phyloP scores from a whole-genome alignment of 2,888 invertebrate species.

The Amphipyra tragopoginis region DNA sequence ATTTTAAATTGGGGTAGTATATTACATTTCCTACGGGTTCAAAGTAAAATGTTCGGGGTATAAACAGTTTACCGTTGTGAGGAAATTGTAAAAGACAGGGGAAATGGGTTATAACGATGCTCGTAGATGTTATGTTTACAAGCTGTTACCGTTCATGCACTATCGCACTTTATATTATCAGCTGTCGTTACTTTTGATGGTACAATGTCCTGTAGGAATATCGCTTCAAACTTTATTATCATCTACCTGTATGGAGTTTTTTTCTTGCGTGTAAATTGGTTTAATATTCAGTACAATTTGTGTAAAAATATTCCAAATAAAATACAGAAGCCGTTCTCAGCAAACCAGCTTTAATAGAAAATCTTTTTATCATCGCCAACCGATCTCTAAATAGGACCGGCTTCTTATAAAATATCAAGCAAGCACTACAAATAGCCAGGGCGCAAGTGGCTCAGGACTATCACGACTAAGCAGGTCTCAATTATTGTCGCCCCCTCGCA shows the following conservation, averaged over 20 bases:
- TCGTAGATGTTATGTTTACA: constrained; percentile 24
- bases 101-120: constrained; percentile 26
- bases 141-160: constrained; percentile 15
- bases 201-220: constrained; percentile 1
- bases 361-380: constrained; percentile 32
- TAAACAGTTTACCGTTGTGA: constrained; percentile 25
- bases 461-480: constrained; percentile 58
- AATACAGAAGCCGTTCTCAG: background rate
- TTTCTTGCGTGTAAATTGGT: background rate
- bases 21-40: constrained; percentile 7
- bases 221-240: constrained; percentile 10
- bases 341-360: constrained; percentile 4
- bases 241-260: background rate
- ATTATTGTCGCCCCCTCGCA: constrained; percentile 61
- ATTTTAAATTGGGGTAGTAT: constrained; percentile 41
- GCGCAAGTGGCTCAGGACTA: constrained; percentile 52
- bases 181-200: constrained; percentile 16
- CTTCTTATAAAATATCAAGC: constrained; percentile 50
- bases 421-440: constrained; percentile 43
- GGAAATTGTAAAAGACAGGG: constrained; percentile 33
- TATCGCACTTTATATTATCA: constrained; percentile 13
- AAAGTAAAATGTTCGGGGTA: constrained; percentile 12
- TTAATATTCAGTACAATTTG: background rate
- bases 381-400: constrained; percentile 33
- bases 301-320: background rate